phyloP scores from a whole-genome alignment of 2,113 vertebrate genomes.

The Heteronetta atricapilla region DNA sequence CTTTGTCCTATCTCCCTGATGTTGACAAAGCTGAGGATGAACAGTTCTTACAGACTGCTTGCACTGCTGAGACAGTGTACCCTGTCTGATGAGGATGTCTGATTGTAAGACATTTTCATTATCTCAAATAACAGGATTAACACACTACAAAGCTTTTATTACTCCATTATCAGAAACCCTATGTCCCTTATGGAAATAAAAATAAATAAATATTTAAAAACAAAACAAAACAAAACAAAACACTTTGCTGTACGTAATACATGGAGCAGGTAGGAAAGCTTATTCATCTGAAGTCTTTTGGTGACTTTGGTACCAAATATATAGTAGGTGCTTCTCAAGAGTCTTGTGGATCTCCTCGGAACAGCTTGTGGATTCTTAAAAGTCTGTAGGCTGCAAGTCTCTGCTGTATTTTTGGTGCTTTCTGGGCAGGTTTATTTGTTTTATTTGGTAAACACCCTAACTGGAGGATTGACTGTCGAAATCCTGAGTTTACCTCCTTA shows the following conservation, averaged over 20 bases:
- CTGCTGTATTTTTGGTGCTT: not conserved
- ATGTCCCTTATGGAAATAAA: not conserved
- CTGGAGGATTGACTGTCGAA: not conserved
- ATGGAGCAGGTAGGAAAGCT: not conserved
- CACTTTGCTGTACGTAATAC: not conserved
- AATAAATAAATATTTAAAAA: too few relatives aligned
- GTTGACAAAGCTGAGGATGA: not conserved
- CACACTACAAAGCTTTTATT: not conserved
- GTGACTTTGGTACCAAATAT: not conserved
- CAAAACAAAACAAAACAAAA: too few relatives aligned
- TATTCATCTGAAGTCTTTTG: not conserved
- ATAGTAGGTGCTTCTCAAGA: not conserved
- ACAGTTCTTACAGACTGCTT: not conserved
- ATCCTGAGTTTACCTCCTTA: not conserved
- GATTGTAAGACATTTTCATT: not conserved
- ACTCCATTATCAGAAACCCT: not conserved
- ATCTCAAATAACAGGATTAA: not conserved
- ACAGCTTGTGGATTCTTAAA: not conserved
- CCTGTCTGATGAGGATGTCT: not conserved
- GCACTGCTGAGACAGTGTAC: not conserved
- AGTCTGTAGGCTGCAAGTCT: not conserved
- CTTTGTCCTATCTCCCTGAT: not conserved
- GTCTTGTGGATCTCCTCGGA: not conserved
- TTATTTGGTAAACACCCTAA: not conserved
- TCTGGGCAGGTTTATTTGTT: not conserved